Base-by-base conservation (phyloP, 2,888 invertebrate species). In the Gasteruption jaculator region DNA sequence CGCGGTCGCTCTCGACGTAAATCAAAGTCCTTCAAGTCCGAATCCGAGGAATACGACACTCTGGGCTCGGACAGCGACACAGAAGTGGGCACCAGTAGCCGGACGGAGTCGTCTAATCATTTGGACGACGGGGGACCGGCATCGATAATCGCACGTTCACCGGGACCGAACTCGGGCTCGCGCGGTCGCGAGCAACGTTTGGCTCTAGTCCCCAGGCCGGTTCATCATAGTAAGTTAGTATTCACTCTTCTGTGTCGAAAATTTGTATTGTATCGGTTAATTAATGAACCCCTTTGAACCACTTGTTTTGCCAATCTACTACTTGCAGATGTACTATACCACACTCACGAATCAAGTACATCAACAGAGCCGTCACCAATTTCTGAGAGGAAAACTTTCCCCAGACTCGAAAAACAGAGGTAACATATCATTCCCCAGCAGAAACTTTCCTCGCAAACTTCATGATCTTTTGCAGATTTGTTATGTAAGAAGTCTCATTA, bases 221-320 rank as follows among this genome's bases (percentile, higher is more conserved):
- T 64, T 66, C 76, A 76, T 71, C 76, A 76, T 73, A 76, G 76
- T 76, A 76, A 76, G 76, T 76, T 76, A 76, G 76, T 76, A 76
- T 75, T 74, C 71, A 60, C 67, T 69, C 67, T 61, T 68, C 63
- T 63, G 62, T 65, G 63, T 66, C 61, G 52, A 48, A 50, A 43
- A n/a, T n/a, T n/a, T n/a, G n/a, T n/a, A n/a, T n/a, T n/a, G n/a
- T n/a, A n/a, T n/a, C n/a, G n/a, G 25, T 31, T 7, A 19, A 44
- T 48, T 51, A 48, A 49, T 46, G 31, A 43, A 25, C 37, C 20
- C 31, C 40, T 38, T 37, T 43, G 41, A n/a, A 42, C 29, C 29
- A 22, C 11, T 34, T 26, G 24, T 36, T 24, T 32, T 42, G 38
- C 33, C 41, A 31, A 31, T 43, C 44, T 16, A 31, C 45, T 21